Percentiles rank a stretch among this genome's conserved stretches.
Conservation (phyloP, 2,113 vertebrate genomes). For the Rhinopomastus cyanomelas region DNA sequence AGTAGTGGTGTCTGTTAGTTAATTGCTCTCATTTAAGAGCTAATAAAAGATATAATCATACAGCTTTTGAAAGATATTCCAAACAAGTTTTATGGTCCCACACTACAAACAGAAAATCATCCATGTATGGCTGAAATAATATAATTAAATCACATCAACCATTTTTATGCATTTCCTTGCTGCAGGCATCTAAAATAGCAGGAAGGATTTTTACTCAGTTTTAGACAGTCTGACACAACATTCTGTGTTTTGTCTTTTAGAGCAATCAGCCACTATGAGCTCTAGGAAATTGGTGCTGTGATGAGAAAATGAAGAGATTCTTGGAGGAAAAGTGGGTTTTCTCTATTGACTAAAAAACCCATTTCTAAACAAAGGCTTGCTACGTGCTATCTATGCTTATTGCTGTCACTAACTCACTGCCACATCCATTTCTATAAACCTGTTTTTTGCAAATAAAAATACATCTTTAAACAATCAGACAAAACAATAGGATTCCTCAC, state of each 20-base stretch:
- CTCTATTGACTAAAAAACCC: background rate
- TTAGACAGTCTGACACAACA: background rate
- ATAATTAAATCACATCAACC: slow-evolving; percentile 43
- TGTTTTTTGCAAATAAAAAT: background rate
- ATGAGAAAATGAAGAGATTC: background rate
- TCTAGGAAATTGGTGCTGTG: background rate
- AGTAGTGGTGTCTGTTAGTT: slow-evolving; percentile 25
- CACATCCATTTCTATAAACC: background rate
- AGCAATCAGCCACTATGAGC: background rate
- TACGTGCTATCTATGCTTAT: background rate
- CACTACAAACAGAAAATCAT: slow-evolving; percentile 6
- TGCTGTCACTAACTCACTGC: background rate
- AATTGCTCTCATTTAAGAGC: slow-evolving; percentile 45
- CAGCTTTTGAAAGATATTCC: background rate
- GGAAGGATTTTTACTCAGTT: slow-evolving; percentile 21
- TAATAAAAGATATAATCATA: slow-evolving; percentile 40
- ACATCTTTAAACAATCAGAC: background rate
- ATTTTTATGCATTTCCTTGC: slow-evolving; percentile 15
- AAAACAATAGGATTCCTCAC: background rate
- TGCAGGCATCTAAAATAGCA: background rate
- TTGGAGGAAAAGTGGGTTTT: background rate
- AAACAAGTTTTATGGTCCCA: background rate
- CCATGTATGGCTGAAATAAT: slow-evolving; percentile 15
- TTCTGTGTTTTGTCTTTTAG: background rate
- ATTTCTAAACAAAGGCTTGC: background rate